Base-by-base conservation (phyloP, 2,797 vertebrate species). In the Enteromius fasciolatus region DNA sequence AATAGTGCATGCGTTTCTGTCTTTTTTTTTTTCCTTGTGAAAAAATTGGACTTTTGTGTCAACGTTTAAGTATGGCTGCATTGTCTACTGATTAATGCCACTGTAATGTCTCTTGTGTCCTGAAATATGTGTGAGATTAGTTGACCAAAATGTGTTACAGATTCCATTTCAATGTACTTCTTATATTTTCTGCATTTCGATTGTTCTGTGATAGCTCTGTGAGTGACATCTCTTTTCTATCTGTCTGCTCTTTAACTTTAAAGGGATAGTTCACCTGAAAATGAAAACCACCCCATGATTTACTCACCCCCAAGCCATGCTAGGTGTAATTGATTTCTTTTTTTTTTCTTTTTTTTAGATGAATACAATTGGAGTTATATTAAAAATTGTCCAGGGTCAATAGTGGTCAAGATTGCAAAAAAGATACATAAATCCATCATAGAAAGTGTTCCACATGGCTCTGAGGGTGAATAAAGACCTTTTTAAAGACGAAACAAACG, bases 121-220 rank as follows among this genome's bases (percentile, higher is more conserved):
- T 54, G 70, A 63, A 57, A 74, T 64, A 52, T n/a, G 9, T 39
- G 23, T 76, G 7, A 81, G 46, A 70, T 73, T 39, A 74, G 31
- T 54, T 83, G 59, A 74, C 36, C 46, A 64, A 33, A 84, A 84
- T 75, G 67, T 75, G 61, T 63, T 82, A 64, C 67, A 86, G 59
- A 86, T 88, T 90, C 48, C 83, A 84, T 91, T 86, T 91, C 78
- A 82, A 90, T 89, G 90, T 90, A 88, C 89, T 86, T 93, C 81
- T 93, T 84, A 87, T 80, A 86, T 90, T 89, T 90, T 79, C 90
- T 92, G 93, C 91, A 81, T 91, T 89, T 77, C 91, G 85, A 69
- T 93, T 87, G 88, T 90, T 93, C 89, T 93, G 90, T 93, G 92
- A 89, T 95, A 94, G 94, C 88, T 92, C 92, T 93, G 94, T 95